Base-by-base conservation (phyloP, 2,113 vertebrate genomes). In the Ictidomys tridecemlineatus region DNA sequence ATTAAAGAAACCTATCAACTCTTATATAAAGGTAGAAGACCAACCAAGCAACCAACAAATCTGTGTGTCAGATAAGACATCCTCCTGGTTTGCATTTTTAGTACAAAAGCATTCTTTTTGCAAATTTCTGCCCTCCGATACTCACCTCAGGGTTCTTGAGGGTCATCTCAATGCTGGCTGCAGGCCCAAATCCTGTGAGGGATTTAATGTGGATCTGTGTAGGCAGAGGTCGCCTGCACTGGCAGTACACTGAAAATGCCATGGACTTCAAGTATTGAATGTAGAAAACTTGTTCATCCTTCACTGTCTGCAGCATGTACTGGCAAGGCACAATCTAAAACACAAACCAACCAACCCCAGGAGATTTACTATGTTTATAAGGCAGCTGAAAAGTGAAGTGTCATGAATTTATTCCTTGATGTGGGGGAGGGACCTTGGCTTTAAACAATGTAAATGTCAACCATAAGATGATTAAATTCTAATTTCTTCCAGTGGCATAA, bases 181-280 rank as follows among this genome's bases (percentile, higher is more conserved):
- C 99, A 12, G 99, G 99, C 76, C 99, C 99, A 76, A 99, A 99
- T 90, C 99, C 99, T 0, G 99, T 99, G 97, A 99, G 99, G n/a
- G 99, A 99, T 97, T 99, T 99, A 96, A 99, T 99, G 98, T 99
- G 99, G 34, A 99, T 99, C 98, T 99, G 99, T 2, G 99, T 99
- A 94, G 99, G 99, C 92, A 99, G 97, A 0, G 99, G 99, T 32
- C 99, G 99, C 95, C 99, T 98, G 98, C 99, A 99, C 80, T 99
- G 99, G 96, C 99, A 99, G 98, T 99, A 99, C 97, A 99, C 99
- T 0, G 99, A 99, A 96, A 99, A 99, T 0, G 99, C 99, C 99
- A 99, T 96, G 73, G 99, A 99, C 96, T 99, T 99, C 98, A 99
- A 99, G 98, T 99, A 99, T 94, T 99, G 99, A 95, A 99, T 99